Evolutionary conservation across 2,113 vertebrate species (phyloP).

Genomic region (Psilopogon haemacephalus): DNA sequence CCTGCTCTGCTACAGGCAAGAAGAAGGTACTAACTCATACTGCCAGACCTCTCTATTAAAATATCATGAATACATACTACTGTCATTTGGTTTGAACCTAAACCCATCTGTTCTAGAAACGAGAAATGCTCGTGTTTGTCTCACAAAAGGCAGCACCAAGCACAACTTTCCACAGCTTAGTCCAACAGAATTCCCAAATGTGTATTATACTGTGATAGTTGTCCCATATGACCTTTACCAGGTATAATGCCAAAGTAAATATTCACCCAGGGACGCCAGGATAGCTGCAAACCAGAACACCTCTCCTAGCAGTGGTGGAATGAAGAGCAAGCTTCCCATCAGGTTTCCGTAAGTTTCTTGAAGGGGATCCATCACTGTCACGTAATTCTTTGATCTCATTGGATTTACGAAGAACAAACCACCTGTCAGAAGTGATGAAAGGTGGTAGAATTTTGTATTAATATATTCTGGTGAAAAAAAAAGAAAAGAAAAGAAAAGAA

Average conservation of each 20-base stretch:
- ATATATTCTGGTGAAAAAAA: neutral
- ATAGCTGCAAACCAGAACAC: constrained; percentile 84
- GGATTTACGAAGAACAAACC: constrained; percentile 81
- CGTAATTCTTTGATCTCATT: constrained; percentile 83
- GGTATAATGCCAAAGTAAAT: neutral
- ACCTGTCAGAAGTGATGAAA: constrained; percentile 45
- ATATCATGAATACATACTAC: neutral
- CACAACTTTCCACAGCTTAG: neutral
- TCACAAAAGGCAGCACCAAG: neutral
- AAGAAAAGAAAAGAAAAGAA: no score
- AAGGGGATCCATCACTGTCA: constrained; percentile 83
- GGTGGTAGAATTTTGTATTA: neutral
- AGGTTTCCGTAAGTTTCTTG: constrained; percentile 78
- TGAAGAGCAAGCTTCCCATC: constrained; percentile 74
- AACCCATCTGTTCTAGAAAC: neutral
- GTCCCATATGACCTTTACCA: neutral
- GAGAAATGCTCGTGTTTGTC: neutral
- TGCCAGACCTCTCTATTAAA: neutral
- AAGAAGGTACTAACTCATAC: neutral
- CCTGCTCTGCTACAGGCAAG: neutral
- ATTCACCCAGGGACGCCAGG: constrained; percentile 81
- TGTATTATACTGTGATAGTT: neutral
- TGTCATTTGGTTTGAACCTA: neutral
- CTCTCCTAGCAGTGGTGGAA: constrained; percentile 77
- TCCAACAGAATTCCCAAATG: neutral